Evolutionary conservation across 2,888 invertebrate genomes (phyloP), one percentile per base, ranked within the genome.

Genomic region (Epinotia demarniana): DNA sequence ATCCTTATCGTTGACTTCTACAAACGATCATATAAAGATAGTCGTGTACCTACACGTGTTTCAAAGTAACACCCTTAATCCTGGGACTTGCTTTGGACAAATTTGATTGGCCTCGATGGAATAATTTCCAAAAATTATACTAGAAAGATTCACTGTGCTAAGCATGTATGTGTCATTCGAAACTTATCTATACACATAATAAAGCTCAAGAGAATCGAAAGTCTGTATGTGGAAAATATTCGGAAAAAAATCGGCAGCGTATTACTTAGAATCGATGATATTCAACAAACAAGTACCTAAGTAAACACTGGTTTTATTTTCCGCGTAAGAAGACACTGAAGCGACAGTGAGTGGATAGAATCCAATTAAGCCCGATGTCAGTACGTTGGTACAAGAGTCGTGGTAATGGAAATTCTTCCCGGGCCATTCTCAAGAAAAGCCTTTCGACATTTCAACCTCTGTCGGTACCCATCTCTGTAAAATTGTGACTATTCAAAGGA

Each of bases 371-470:
- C 27, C 19, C 67, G 60, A 57, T 60, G 64, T 60, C 72, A 8
- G 27, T 53, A 60, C 66, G 63, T 74, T 69, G 62, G 66, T 55
- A 49, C 66, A 73, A 76, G 18, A 76, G 63, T 67, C 70, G 72
- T 27, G 49, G 67, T 76, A 73, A 76, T 76, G 66, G 69, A 61
- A 76, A 73, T 76, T 73, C 73, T 73, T 73, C 63, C 19, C 19
- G 68, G 57, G 55, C 57, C 6, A 53, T 53, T 53, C 53, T n/a
- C 53, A 53, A n/a, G n/a, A 53, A 53, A 53, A n/a, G 53, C 6
- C n/a, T 53, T 12, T n/a, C n/a, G n/a, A n/a, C 53, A 8, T n/a
- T 53, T 53, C 53, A 53, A n/a, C 53, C 53, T 4, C 53, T n/a
- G 53, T 53, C 6, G 6, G 8, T 53, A 53, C 8, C n/a, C 46